A percentile compares a stretch with the other conserved stretches of the same genome.
These are phyloP conservation scores for Myotis myotis DNA, from an alignment of 2,797 vertebrate genomes.

Conservation along the genomic window DNA sequence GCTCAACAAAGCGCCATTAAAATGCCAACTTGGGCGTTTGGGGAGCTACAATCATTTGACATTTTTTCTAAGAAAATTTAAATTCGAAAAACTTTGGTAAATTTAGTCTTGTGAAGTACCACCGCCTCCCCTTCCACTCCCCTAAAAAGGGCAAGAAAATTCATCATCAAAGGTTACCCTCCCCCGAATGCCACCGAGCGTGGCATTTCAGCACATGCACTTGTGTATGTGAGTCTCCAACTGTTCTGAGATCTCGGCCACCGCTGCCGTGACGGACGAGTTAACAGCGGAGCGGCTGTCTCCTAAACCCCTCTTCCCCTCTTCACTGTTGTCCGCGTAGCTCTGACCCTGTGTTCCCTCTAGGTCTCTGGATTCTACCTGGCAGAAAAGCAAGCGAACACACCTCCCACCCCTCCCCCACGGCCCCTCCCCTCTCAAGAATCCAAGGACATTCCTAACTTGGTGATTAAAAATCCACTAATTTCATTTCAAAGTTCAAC, in stretches of 20 bases:
- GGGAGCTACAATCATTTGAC: conserved; percentile 69
- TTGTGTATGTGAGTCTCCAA: conserved; percentile 29
- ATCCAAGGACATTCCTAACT: conserved; percentile 59
- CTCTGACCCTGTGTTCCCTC: background rate
- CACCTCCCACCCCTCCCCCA: background rate
- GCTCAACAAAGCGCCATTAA: conserved; percentile 45
- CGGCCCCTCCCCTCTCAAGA: background rate
- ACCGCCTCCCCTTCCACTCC: conserved; percentile 67
- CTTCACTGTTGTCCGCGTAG: background rate
- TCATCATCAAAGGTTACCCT: conserved; percentile 75
- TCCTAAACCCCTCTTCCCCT: background rate
- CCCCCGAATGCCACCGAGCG: conserved; percentile 55
- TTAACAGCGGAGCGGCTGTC: background rate
- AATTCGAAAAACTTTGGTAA: conserved; percentile 72
- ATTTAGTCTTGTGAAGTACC: conserved; percentile 74
- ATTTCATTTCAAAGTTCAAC: conserved; percentile 67
- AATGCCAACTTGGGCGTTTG: conserved; percentile 68
- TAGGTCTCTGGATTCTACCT: background rate
- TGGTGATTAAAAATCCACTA: conserved; percentile 65
- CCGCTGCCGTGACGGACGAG: rapidly evolving
- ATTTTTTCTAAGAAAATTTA: conserved; percentile 76
- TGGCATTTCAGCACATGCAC: conserved; percentile 48
- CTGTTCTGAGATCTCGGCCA: background rate
- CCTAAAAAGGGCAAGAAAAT: conserved; percentile 75
- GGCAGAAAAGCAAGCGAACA: background rate